Evolutionary conservation across 2,888 invertebrate species (phyloP).

Genomic region (Calliscelio sp.): DNA sequence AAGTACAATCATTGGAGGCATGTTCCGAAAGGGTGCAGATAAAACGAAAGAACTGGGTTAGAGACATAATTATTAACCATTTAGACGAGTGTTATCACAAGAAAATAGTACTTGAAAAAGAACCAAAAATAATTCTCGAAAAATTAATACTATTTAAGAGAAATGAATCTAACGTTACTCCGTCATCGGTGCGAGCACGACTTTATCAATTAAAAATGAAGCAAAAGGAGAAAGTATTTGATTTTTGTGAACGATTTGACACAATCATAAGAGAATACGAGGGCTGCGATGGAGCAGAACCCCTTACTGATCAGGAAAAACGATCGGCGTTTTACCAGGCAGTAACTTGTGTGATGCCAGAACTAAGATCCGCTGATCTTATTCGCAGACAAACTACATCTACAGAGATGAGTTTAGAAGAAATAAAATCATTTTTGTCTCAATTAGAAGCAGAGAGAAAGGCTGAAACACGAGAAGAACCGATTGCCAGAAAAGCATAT

Average conservation of each 20-base stretch:
- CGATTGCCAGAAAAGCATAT: neutral
- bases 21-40: neutral
- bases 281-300: slow-evolving; percentile 41
- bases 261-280: slow-evolving; percentile 69
- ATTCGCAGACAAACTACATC: slow-evolving; percentile 54
- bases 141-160: slow-evolving; percentile 55
- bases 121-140: slow-evolving; percentile 69
- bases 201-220: slow-evolving; percentile 66
- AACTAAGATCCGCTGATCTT: slow-evolving; percentile 56
- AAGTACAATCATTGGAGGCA: neutral
- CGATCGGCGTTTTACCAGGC: slow-evolving; percentile 70
- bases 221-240: slow-evolving; percentile 58
- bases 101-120: slow-evolving; percentile 59
- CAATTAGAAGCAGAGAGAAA: slow-evolving; percentile 7
- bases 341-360: slow-evolving; percentile 36
- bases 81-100: slow-evolving; percentile 34
- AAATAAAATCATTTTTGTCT: neutral
- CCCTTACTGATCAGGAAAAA: slow-evolving; percentile 68
- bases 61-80: slow-evolving; percentile 12
- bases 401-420: slow-evolving; percentile 56
- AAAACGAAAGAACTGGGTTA: neutral
- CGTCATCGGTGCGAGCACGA: slow-evolving; percentile 59
- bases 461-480: neutral
- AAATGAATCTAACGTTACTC: slow-evolving; percentile 61
- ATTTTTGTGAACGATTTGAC: slow-evolving; percentile 71